Percentiles rank a stretch among this genome's conserved stretches.
Conservation (phyloP, 2,113 vertebrate species). For the rabbit (Oryctolagus cuniculus) region DNA sequence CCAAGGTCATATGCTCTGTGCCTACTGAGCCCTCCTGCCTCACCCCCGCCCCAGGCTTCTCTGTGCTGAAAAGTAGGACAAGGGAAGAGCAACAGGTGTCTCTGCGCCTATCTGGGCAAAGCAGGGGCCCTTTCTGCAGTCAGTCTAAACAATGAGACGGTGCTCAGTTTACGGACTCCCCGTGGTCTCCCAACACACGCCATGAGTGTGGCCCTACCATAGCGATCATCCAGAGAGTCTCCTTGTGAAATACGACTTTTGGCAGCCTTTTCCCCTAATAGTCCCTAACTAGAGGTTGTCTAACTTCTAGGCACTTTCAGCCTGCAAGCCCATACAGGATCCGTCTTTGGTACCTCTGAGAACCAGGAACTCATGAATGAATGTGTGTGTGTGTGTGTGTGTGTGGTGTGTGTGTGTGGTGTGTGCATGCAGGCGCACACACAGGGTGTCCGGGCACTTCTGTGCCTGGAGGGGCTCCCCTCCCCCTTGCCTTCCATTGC, state of each 20-base stretch:
- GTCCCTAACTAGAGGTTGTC: not conserved
- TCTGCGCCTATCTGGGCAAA: not conserved
- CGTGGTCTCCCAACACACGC: not conserved
- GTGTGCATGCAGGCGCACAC: rapidly evolving
- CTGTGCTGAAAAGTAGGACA: not conserved
- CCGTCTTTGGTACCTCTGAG: not conserved
- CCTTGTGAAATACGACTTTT: not conserved
- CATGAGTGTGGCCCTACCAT: not conserved
- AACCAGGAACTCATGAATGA: not conserved
- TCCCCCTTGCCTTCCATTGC: not conserved
- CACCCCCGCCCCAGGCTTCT: not conserved
- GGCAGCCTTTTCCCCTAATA: not conserved
- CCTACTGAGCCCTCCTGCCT: not conserved
- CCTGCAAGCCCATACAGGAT: not conserved
- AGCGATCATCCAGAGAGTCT: not conserved
- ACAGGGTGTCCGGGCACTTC: not conserved
- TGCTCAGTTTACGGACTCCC: not conserved
- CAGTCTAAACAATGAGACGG: not conserved
- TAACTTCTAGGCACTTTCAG: not conserved
- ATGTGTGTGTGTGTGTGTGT: not conserved
- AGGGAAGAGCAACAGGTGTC: not conserved
- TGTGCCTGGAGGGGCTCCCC: not conserved
- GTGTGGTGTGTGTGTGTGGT: not conserved
- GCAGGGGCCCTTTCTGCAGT: not conserved
- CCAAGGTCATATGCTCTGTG: not conserved